A percentile compares a stretch with the other conserved stretches of the same genome.
These are phyloP conservation scores for Notolabrus celidotus DNA, from an alignment of 2,797 vertebrate species.

Conservation along the genomic window DNA sequence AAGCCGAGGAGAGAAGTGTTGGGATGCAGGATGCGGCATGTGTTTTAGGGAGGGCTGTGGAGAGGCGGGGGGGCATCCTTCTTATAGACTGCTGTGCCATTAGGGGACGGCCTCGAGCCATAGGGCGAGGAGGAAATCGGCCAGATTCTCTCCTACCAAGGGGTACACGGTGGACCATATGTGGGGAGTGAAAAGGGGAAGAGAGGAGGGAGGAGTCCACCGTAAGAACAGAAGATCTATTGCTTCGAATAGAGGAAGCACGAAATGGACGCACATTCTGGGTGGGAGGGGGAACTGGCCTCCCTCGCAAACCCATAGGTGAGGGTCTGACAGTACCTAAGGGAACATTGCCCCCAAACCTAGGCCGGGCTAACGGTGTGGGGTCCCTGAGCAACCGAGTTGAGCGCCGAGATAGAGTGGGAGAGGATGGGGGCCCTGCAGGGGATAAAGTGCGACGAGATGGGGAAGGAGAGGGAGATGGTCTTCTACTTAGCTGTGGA, in stretches of 20 bases:
- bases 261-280: constrained; percentile 85
- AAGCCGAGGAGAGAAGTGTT: constrained; percentile 69
- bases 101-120: constrained; percentile 83
- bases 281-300: constrained; percentile 82
- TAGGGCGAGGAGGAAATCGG: constrained; percentile 69
- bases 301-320: constrained; percentile 82
- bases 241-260: constrained; percentile 79
- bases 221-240: constrained; percentile 82
- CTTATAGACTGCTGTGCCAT: constrained; percentile 74
- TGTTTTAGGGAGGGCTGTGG: constrained; percentile 82
- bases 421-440: constrained; percentile 68
- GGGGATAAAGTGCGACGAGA: constrained; percentile 77
- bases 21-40: constrained; percentile 64
- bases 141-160: constrained; percentile 73
- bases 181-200: constrained; percentile 80
- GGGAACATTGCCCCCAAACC: constrained; percentile 81
- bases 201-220: constrained; percentile 73
- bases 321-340: constrained; percentile 85
- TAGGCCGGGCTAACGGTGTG: constrained; percentile 71
- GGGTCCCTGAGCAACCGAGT: constrained; percentile 80
- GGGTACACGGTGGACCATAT: constrained; percentile 68
- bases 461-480: constrained; percentile 62
- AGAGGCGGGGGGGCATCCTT: constrained; percentile 70
- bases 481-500: constrained; percentile 71
- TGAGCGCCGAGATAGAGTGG: constrained; percentile 84